These are phyloP conservation scores for Caenorhabditis auriculariae DNA, from an alignment of 2,888 invertebrate genomes.

Conservation along the genomic window DNA sequence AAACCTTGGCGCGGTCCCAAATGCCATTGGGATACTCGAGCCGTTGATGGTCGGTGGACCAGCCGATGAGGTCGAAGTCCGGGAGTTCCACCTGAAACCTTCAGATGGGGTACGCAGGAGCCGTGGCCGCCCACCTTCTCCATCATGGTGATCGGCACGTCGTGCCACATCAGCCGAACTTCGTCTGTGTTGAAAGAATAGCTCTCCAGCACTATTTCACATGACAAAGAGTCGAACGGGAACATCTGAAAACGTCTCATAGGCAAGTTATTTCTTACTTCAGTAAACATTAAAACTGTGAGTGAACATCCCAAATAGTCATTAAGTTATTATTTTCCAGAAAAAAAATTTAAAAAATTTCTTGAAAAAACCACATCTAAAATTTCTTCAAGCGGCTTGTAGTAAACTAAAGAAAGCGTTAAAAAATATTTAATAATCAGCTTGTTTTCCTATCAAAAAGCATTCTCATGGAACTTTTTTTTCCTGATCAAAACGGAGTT, in stretches of 20 bases:
- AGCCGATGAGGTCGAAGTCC: conserved; percentile 62
- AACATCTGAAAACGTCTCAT: conserved; percentile 57
- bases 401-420: background rate
- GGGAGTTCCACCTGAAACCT: conserved; percentile 59
- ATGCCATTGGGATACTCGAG: conserved; percentile 63
- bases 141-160: conserved; percentile 63
- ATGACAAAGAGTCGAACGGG: conserved; percentile 60
- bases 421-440: conserved; percentile 4
- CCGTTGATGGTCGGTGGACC: conserved; percentile 59
- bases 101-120: background rate
- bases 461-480: too few relatives aligned
- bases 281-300: too few relatives aligned
- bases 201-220: conserved; percentile 58
- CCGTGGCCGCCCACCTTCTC: conserved; percentile 41
- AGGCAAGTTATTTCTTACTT: too few relatives aligned
- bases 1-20: conserved; percentile 57
- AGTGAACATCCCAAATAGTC: too few relatives aligned
- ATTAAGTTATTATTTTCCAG: too few relatives aligned
- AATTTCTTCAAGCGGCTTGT: too few relatives aligned
- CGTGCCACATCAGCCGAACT: conserved; percentile 61
- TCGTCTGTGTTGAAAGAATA: conserved; percentile 63
- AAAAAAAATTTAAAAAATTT: too few relatives aligned
- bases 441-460: too few relatives aligned
- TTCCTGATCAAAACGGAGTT: too few relatives aligned
- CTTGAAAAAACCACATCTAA: too few relatives aligned